Percentiles rank a stretch among this genome's conserved stretches.
Evolutionary conservation across 1,140 invertebrate species (phyloP).

Genomic region (Himalopsyche phryganea): DNA sequence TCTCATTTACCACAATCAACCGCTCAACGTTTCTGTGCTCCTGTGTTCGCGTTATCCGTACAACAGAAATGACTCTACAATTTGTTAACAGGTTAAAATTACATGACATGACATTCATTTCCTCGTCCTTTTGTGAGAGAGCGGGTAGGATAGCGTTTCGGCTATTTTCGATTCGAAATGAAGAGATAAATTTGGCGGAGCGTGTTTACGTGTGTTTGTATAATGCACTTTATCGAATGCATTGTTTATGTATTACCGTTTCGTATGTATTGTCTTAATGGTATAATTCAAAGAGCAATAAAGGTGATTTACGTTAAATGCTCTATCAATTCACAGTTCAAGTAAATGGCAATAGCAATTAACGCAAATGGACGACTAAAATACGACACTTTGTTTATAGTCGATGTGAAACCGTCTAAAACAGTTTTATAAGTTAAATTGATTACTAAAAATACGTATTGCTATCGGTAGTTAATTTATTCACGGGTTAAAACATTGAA

Average conservation of each 20-base stretch:
- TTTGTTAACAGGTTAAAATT: slow-evolving; percentile 49
- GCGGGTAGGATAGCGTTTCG: neutral
- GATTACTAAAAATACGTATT: too few relatives aligned
- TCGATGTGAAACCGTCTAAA: too few relatives aligned
- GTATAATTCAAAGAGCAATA: neutral
- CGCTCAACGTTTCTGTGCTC: slow-evolving; percentile 1
- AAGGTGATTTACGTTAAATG: neutral
- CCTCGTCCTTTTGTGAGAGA: neutral
- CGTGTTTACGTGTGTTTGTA: too few relatives aligned
- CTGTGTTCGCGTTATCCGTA: neutral
- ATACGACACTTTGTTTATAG: too few relatives aligned
- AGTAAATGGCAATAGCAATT: too few relatives aligned
- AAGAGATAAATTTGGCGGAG: too few relatives aligned
- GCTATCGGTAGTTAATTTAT: too few relatives aligned
- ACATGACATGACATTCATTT: slow-evolving; percentile 36
- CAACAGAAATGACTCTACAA: slow-evolving; percentile 37
- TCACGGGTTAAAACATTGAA: too few relatives aligned
- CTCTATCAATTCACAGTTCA: too few relatives aligned
- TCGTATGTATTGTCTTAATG: neutral
- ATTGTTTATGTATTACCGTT: neutral
- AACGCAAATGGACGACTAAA: too few relatives aligned
- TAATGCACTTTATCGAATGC: neutral
- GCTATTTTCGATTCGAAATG: neutral
- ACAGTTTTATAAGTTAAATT: too few relatives aligned
- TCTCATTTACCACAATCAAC: slow-evolving; percentile 30